A percentile compares a stretch with the other conserved stretches of the same genome.
phyloP scores from a whole-genome alignment of 2,797 vertebrate species.

The Danio choprae region DNA sequence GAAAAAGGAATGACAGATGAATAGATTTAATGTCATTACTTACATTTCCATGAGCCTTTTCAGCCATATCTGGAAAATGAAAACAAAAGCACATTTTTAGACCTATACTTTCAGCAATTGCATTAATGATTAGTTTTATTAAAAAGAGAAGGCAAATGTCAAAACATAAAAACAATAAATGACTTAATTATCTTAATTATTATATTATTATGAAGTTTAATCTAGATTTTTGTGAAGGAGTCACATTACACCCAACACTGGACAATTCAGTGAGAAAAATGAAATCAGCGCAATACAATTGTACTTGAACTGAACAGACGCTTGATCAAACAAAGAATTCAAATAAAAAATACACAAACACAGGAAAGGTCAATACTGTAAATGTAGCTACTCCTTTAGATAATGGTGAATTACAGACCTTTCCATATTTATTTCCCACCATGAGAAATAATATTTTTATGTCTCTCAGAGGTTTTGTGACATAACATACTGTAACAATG shows the following conservation, averaged over 20 bases:
- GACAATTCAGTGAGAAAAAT: not conserved
- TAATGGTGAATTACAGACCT: not conserved
- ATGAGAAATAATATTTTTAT: not conserved
- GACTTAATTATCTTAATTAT: too few species aligned
- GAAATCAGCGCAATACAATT: not conserved
- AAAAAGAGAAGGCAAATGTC: not conserved
- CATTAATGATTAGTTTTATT: not conserved
- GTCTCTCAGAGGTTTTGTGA: not conserved
- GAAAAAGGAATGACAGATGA: conserved; percentile 39
- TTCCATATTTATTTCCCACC: too few species aligned
- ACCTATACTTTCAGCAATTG: conserved; percentile 7
- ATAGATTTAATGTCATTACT: conserved; percentile 61
- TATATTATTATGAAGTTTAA: not conserved
- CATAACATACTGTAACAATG: not conserved
- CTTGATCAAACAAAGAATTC: not conserved
- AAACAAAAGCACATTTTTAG: conserved; percentile 1
- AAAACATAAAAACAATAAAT: not conserved
- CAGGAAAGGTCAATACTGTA: not conserved
- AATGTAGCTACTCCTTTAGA: not conserved
- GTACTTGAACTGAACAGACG: not conserved
- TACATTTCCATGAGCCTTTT: conserved; percentile 72
- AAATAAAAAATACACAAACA: not conserved
- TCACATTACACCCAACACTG: too few species aligned
- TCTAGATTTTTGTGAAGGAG: not conserved
- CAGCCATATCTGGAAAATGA: conserved; percentile 67